Evolutionary conservation across 92 coral and sea anemone species (phyloP), one percentile per base, ranked within the genome.

Genomic region (Heteractis magnifica): DNA sequence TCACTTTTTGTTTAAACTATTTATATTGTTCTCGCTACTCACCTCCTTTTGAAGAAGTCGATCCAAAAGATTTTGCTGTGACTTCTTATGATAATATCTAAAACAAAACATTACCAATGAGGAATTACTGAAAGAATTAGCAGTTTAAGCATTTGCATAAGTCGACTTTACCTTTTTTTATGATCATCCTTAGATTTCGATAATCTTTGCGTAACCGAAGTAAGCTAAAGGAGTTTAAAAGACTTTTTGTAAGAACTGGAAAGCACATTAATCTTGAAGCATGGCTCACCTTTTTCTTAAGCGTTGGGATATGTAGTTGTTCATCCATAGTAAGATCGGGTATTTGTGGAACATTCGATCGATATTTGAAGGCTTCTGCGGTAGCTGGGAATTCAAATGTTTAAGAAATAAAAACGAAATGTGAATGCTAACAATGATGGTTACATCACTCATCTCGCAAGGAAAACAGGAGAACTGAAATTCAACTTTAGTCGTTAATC

Each of bases 31-130:
- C 58, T 0, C 58, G 65, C n/a, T 52, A 49, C 15, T 16, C 49
- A 92, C 96, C 87, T 92, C 96, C 82, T 85, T 90, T 72, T 88
- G 87, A 48, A 58, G 80, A 62, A 92, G 93, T 10, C 92, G 84
- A 21, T 83, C 82, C 26, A 79, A 65, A 75, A 92, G 88, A n/a
- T 87, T 72, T 26, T 41, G 77, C 89, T 92, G 86, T 64, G 80
- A 26, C 21, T 60, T 73, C 56, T 82, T 90, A 19, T 84, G 83
- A 70, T 64, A 53, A 83, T 85, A 92, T 59, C 96, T 92, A 65
- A 16, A 86, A 79, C 41, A 15, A 4, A 68, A 9, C 59, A 55
- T 55, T 13, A 55, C 14, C 14, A 62, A 6, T 62, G 15, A 68
- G 73, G 20, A 18, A 6, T 10, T 23, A 58, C 26, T 62, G 18